Evolutionary conservation across 2,113 vertebrate genomes (phyloP).

Genomic region (Bothrops jararaca): DNA sequence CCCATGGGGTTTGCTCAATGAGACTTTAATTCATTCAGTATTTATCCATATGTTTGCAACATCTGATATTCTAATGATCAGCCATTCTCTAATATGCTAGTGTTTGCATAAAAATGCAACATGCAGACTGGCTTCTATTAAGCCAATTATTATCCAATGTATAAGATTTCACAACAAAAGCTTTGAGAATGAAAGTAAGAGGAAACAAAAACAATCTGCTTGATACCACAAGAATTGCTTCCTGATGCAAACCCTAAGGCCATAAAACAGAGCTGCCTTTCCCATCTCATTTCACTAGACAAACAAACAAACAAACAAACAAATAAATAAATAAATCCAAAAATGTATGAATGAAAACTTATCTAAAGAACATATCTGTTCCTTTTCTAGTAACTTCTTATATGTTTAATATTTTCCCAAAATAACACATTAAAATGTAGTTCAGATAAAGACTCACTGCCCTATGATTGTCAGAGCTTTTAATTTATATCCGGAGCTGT

Average conservation of each 20-base stretch:
- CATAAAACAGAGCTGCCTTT: neutral
- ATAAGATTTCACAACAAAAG: slow-evolving; percentile 24
- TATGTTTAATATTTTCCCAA: neutral
- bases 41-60: slow-evolving; percentile 8
- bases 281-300: neutral
- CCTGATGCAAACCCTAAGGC: neutral
- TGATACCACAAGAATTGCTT: neutral
- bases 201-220: slow-evolving; percentile 10
- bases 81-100: slow-evolving; percentile 7
- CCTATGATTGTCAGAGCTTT: neutral
- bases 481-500: neutral
- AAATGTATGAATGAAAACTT: neutral
- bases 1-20: neutral
- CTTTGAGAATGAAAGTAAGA: slow-evolving; percentile 17
- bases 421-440: neutral
- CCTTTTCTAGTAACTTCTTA: too few species aligned
- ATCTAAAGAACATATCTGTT: neutral
- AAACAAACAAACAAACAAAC: neutral
- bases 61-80: slow-evolving; percentile 9
- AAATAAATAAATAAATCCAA: neutral
- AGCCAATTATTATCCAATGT: slow-evolving; percentile 10
- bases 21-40: neutral
- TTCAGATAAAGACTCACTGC: neutral
- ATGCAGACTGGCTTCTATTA: slow-evolving; percentile 28
- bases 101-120: slow-evolving; percentile 22